A percentile compares a stretch with the other conserved stretches of the same genome.
Evolutionary conservation across 1,140 invertebrate genomes (phyloP).

Genomic region (Drosophila setifemur): DNA sequence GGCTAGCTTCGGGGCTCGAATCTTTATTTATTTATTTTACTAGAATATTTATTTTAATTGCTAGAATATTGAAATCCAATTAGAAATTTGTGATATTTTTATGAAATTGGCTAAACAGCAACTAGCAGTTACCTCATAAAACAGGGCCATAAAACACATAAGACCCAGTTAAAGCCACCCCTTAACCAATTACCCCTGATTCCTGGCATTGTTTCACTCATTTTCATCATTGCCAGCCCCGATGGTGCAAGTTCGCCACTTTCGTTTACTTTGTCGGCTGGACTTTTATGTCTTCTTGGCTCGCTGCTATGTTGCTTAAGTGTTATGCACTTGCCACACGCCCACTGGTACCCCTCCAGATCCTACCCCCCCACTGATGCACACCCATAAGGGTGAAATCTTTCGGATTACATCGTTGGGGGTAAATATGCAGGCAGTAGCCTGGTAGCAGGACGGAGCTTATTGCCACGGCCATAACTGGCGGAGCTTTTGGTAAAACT

Average conservation of each 20-base stretch:
- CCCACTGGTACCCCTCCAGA: slow-evolving; percentile 8
- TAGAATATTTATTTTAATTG: no score
- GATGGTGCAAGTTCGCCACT: slow-evolving; percentile 1
- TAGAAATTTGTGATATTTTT: no score
- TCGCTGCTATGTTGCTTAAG: slow-evolving; percentile 68
- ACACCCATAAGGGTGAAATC: slow-evolving; percentile 66
- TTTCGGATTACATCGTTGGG: slow-evolving; percentile 65
- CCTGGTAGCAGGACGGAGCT: slow-evolving; percentile 3
- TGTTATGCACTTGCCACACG: slow-evolving; percentile 68
- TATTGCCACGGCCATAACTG: slow-evolving; percentile 67
- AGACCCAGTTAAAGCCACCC: no score
- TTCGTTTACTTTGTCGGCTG: slow-evolving; percentile 39
- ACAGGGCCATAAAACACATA: no score
- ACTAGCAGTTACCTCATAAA: no score
- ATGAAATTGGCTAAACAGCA: no score
- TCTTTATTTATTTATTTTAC: no score
- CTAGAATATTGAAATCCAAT: no score
- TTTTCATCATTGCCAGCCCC: background rate
- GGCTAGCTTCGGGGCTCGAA: no score
- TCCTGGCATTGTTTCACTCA: background rate
- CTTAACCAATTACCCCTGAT: background rate
- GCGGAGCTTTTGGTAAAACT: slow-evolving; percentile 58
- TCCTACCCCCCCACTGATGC: background rate
- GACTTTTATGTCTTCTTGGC: slow-evolving; percentile 33
- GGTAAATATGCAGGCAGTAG: slow-evolving; percentile 43